phyloP scores from a whole-genome alignment of 2,888 invertebrate species.

The Polietes domitor region DNA sequence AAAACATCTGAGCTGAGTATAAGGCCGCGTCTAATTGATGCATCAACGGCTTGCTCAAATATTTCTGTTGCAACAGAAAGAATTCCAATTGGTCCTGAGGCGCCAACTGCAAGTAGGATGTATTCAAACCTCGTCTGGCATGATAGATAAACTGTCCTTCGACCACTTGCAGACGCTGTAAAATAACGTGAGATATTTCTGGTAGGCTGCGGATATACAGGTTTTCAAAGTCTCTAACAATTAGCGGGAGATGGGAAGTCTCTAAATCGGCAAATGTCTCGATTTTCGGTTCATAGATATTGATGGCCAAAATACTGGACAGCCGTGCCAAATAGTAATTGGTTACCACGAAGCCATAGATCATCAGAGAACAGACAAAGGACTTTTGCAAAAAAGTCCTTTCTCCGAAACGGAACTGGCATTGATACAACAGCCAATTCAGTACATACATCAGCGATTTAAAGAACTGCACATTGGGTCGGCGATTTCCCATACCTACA shows the following conservation, averaged over 20 bases:
- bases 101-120: constrained; percentile 7
- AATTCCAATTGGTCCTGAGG: neutral
- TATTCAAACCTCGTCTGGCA: neutral
- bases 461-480: neutral
- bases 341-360: constrained; percentile 42
- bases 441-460: neutral
- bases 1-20: neutral
- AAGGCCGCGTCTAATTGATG: neutral
- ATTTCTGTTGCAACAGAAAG: constrained; percentile 42
- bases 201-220: neutral
- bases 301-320: constrained; percentile 42
- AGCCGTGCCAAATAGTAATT: constrained; percentile 47
- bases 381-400: neutral
- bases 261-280: constrained; percentile 32
- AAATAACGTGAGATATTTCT: neutral
- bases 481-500: neutral
- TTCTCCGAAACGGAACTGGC: constrained; percentile 1
- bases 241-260: constrained; percentile 21
- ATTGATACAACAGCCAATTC: constrained; percentile 14
- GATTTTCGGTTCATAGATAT: constrained; percentile 42
- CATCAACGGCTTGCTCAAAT: constrained; percentile 10
- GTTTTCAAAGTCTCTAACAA: neutral
- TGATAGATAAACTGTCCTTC: neutral
- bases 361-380: neutral
- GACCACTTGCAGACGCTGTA: neutral